phyloP scores from a whole-genome alignment of 1,140 invertebrate genomes.

The Teleogryllus occipitalis region DNA sequence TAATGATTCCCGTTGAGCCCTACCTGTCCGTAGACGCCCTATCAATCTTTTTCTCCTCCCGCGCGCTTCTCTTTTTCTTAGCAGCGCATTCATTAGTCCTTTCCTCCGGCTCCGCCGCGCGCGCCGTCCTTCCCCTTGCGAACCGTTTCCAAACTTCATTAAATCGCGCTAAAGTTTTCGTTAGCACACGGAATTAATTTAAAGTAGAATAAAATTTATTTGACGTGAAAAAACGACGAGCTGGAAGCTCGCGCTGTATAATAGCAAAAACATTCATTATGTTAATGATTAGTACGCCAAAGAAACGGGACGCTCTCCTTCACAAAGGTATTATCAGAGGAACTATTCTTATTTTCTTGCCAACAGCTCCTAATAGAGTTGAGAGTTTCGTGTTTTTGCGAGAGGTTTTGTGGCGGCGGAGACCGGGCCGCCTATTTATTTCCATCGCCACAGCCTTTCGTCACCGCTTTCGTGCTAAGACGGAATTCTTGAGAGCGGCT shows the following conservation, averaged over 20 bases:
- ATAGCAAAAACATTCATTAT: constrained; percentile 1
- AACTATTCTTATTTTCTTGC: constrained; percentile 5
- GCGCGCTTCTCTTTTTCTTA: background rate
- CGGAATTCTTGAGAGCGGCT: no score
- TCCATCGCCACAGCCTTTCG: background rate
- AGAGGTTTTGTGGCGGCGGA: background rate
- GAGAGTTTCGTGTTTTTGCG: background rate
- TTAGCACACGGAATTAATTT: constrained; percentile 5
- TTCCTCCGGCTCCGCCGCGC: background rate
- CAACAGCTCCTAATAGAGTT: background rate
- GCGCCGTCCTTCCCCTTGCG: background rate
- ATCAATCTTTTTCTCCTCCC: background rate
- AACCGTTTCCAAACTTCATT: constrained; percentile 1
- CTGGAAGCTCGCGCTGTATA: background rate
- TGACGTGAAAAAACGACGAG: background rate
- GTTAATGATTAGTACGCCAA: background rate
- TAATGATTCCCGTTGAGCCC: background rate
- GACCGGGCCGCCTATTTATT: background rate
- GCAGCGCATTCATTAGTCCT: background rate
- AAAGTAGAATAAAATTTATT: constrained; percentile 2
- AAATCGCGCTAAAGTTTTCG: background rate
- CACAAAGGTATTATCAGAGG: background rate
- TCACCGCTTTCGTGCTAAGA: no score
- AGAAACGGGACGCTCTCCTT: background rate
- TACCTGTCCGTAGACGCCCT: background rate